Evolutionary conservation across 2,113 vertebrate species (phyloP), one percentile per base, ranked within the genome.

Genomic region (Prinia subflava): DNA sequence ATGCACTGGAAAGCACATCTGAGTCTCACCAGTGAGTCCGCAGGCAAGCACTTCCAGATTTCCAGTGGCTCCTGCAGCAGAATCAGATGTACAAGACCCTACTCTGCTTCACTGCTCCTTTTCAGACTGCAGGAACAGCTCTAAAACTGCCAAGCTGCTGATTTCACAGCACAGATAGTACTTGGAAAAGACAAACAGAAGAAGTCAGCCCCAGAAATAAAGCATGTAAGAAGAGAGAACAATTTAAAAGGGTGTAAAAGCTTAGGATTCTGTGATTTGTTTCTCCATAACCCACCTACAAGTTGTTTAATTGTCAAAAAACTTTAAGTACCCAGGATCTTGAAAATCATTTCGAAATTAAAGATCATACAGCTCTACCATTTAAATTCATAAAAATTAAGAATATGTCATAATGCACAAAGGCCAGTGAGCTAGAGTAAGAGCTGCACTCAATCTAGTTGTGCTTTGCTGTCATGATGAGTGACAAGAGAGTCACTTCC

Each of bases 401-500:
- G 50, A 67, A 37, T 39, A 63, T 49, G 31, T 74, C 82, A 67
- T 19, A 83, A 83, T n/a, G 49, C 7, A 52, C 35, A 68, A 11
- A 49, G 41, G 69, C 56, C 71, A 88, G 7, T 21, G 11, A 83
- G 73, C 56, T 91, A 79, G 8, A 4, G 7, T 63, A 93, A 88
- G 7, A 92, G n/a, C 46, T 70, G 24, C 27, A 42, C 30, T 80
- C 92, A 73, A 89, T 46, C 67, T 80, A 57, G 77, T 12, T 57
- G 60, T 90, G 64, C 67, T 86, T 88, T 59, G 63, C 42, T 93
- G 67, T 64, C 70, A 81, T 16, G 42, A 69, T 44, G 75, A 95
- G 35, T 86, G 79, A 95, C 93, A 91, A 57, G 22, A 94, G 35
- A 95, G 75, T 63, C 24, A 83, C 82, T 71, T 95, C 49, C 44